These are phyloP conservation scores for Melanogrammus aeglefinus DNA, from an alignment of 2,797 vertebrate genomes.

Conservation along the genomic window DNA sequence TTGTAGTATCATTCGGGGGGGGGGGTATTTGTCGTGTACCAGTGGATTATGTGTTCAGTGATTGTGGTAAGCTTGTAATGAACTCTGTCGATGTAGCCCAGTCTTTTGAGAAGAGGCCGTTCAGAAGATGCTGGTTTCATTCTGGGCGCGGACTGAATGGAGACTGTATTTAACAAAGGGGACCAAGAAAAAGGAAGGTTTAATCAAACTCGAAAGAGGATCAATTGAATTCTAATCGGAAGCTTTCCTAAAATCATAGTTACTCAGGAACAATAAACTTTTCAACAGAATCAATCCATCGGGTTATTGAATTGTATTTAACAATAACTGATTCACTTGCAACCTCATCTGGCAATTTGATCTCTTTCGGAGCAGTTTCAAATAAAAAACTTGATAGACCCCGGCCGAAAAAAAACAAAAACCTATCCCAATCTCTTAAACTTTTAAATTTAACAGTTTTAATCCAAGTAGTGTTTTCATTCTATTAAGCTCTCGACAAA, in stretches of 20 bases:
- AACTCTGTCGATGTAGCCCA: slow-evolving; percentile 29
- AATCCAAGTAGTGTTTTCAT: too few species aligned
- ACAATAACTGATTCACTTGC: too few species aligned
- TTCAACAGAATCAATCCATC: too few species aligned
- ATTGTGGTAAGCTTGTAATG: slow-evolving; percentile 41
- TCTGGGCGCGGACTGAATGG: background rate
- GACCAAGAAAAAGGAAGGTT: too few species aligned
- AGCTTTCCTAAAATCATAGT: too few species aligned
- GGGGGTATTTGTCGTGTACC: slow-evolving; percentile 37
- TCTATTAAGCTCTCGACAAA: slow-evolving; percentile 12
- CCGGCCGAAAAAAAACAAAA: background rate
- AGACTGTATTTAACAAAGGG: background rate
- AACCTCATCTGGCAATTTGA: too few species aligned
- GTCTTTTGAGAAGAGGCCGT: slow-evolving; percentile 17
- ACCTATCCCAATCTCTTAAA: background rate
- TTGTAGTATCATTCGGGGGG: slow-evolving; percentile 55
- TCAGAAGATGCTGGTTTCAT: background rate
- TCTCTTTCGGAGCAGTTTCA: too few species aligned
- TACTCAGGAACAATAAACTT: too few species aligned
- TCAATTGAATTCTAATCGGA: too few species aligned
- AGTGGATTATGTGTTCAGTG: slow-evolving; percentile 40
- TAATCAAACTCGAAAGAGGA: too few species aligned
- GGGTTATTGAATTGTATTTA: too few species aligned
- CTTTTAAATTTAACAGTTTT: too few species aligned
- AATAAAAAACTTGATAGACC: background rate